Conservation (phyloP, 35 echinoderm and acorn worm genomes). For the Apostichopus californicus region DNA sequence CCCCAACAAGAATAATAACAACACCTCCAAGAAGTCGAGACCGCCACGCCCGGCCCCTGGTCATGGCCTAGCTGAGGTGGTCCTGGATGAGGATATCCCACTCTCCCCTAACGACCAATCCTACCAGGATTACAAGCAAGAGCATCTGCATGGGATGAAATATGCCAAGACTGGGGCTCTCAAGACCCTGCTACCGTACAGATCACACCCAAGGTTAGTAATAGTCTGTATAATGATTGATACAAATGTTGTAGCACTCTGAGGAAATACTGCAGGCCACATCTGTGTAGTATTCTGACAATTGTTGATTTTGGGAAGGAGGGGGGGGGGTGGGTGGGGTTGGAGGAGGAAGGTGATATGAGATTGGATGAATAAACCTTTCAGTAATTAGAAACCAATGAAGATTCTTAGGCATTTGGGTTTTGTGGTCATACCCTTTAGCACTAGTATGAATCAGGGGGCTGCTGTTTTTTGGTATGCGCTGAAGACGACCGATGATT, state of each 20-base stretch:
- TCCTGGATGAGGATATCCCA: constrained; percentile 37
- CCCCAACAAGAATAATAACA: constrained; percentile 43
- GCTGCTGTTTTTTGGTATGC: too few relatives aligned
- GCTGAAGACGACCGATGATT: too few relatives aligned
- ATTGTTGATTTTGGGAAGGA: too few relatives aligned
- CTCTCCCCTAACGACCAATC: constrained; percentile 27
- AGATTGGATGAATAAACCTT: too few relatives aligned
- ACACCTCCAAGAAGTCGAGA: neutral
- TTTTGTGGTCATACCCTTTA: too few relatives aligned
- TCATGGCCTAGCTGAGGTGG: constrained; percentile 44
- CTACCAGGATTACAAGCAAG: constrained; percentile 28
- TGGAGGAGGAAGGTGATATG: too few relatives aligned
- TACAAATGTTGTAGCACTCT: neutral
- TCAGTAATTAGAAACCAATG: too few relatives aligned
- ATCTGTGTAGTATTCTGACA: too few relatives aligned
- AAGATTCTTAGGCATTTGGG: too few relatives aligned
- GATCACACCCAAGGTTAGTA: constrained; percentile 25
- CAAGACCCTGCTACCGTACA: constrained; percentile 27
- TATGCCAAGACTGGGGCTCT: constrained; percentile 50
- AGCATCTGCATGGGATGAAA: constrained; percentile 32
- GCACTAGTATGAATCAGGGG: too few relatives aligned
- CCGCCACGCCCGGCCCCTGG: constrained; percentile 25
- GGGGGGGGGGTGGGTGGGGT: too few relatives aligned
- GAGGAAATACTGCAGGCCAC: neutral
- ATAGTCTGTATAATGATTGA: too few relatives aligned